Evolutionary conservation across 2,797 vertebrate species (phyloP), one percentile per base, ranked within the genome.

Genomic region (Borostomias antarcticus): DNA sequence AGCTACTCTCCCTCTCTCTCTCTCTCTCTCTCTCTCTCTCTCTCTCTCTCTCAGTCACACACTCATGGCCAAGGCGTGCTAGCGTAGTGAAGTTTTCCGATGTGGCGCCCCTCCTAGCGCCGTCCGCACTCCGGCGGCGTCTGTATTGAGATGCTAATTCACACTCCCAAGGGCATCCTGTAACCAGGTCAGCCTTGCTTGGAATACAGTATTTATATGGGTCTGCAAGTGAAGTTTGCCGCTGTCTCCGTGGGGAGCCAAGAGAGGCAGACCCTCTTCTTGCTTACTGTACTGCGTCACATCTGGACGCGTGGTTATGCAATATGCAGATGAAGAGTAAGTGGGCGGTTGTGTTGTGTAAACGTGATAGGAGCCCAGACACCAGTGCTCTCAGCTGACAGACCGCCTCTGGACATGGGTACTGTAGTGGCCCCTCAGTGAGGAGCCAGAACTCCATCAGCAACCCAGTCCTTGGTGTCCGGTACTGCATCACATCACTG

Each of bases 111-210:
- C 68, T 88, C 76, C 75, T 82, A 86, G 75, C 32, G 75, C 75
- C 71, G 80, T 89, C 86, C 89, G 89, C 83, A 80, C 89, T 83
- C 78, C 73, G 79, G 82, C 85, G 80, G 79, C 28, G 81, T 86
- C 88, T 86, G 86, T 81, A 91, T 91, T 93, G 88, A 91, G 87
- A 92, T 89, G 90, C 84, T 91, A 90, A 92, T 93, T 89, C 79
- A 74, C 77, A 78, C 75, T 88, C 87, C 88, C 88, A 89, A 89
- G 88, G 89, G 90, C 79, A 75, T 89, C 88, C 75, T 83, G 83
- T 91, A 92, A 92, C 90, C 89, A 91, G 90, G 90, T 93, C 90
- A 93, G 85, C 85, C 80, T 90, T 88, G 88, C 89, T 90, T 87
- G 78, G 86, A 91, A 90, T 89, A n/a, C n/a, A n/a, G n/a, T n/a